Percentiles rank a stretch among this genome's conserved stretches.
Evolutionary conservation across 64 coral and sea anemone genomes (phyloP).

Genomic region (Astreopora myriophthalma): DNA sequence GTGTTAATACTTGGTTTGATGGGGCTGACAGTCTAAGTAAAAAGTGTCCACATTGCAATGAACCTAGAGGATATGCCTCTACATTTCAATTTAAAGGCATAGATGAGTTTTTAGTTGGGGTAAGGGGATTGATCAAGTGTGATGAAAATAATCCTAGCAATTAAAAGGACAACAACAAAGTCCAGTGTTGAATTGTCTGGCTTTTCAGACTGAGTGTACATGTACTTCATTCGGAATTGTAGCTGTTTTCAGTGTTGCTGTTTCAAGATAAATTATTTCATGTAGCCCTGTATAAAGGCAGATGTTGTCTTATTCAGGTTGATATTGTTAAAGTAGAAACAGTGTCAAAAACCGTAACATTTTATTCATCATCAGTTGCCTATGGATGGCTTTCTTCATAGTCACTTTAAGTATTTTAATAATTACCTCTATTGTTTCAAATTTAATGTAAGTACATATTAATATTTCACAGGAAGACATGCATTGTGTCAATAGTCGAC

Average conservation of each 20-base stretch:
- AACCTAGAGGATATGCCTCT: constrained; percentile 56
- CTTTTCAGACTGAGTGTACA: background rate
- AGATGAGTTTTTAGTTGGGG: constrained; percentile 51
- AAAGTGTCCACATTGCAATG: constrained; percentile 66
- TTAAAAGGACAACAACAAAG: background rate
- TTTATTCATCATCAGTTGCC: background rate
- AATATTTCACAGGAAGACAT: too few species aligned
- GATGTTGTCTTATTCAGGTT: background rate
- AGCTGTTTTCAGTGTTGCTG: background rate
- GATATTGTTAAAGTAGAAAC: background rate
- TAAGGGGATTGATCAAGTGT: background rate
- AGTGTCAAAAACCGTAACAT: background rate
- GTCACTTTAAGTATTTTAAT: background rate
- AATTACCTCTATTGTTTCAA: too few species aligned
- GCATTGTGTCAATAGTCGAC: background rate
- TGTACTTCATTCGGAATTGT: background rate
- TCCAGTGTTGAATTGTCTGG: background rate
- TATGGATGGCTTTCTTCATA: background rate
- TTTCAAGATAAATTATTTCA: background rate
- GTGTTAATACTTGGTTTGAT: constrained; percentile 52
- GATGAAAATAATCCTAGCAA: constrained; percentile 14
- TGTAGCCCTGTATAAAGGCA: background rate
- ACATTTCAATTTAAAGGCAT: constrained; percentile 65
- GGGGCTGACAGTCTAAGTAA: constrained; percentile 55
- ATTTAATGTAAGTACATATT: too few species aligned